Conservation (phyloP, 2,797 vertebrate genomes). For the Spondyliosoma cantharus region DNA sequence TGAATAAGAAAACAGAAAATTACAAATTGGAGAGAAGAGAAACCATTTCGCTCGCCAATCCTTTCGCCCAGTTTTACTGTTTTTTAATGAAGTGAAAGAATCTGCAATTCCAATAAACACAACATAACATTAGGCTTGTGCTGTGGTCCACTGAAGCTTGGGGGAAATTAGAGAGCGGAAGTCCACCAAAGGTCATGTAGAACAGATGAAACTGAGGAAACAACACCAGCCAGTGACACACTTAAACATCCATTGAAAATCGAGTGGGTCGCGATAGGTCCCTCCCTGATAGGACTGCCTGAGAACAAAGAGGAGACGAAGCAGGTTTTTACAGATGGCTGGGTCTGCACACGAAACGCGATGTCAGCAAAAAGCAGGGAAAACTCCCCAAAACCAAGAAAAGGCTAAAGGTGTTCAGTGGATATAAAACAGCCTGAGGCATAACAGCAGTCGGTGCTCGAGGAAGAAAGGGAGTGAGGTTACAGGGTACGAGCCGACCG, state of each 20-base stretch:
- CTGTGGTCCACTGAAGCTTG: background rate
- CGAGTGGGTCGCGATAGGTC: background rate
- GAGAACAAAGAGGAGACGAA: conserved; percentile 9
- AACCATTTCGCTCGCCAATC: background rate
- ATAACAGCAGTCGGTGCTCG: conserved; percentile 10
- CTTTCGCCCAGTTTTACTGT: too few species aligned
- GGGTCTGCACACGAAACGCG: conserved; percentile 30
- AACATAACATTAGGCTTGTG: background rate
- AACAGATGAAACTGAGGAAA: background rate
- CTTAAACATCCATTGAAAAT: background rate
- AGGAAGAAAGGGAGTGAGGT: conserved; percentile 1
- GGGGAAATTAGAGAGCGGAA: background rate
- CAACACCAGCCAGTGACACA: background rate
- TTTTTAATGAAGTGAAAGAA: background rate
- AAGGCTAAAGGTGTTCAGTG: conserved; percentile 36
- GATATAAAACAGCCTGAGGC: conserved; percentile 26
- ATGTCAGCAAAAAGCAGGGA: conserved; percentile 32
- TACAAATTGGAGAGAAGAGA: background rate
- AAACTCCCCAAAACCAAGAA: conserved; percentile 30
- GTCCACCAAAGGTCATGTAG: too few species aligned
- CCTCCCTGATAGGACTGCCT: background rate
- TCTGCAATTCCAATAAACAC: background rate
- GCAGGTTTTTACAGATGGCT: conserved; percentile 35
- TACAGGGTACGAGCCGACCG: background rate
- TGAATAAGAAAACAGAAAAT: background rate